Percentiles rank a stretch among this genome's conserved stretches.
These are phyloP conservation scores for Oceanodroma leucorhoa DNA, from an alignment of 2,797 vertebrate species.

Conservation along the genomic window DNA sequence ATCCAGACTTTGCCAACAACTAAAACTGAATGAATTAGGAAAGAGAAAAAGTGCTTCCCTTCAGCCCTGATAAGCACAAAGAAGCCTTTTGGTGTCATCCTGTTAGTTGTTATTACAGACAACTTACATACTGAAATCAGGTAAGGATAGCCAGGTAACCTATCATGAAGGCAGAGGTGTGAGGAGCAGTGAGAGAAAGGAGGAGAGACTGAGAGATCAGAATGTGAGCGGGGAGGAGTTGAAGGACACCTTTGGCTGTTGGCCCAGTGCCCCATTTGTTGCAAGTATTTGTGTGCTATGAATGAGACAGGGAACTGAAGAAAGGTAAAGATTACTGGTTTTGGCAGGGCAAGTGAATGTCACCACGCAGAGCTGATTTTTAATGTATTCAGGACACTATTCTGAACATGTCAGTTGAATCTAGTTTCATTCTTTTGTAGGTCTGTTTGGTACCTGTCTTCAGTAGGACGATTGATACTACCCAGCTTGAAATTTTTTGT, in stretches of 20 bases:
- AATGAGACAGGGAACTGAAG: not conserved
- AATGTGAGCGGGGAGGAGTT: not conserved
- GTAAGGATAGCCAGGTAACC: not conserved
- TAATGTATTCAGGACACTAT: not conserved
- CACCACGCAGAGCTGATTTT: accelerated
- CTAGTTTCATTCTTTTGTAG: not conserved
- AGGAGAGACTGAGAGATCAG: not conserved
- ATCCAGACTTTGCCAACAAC: not conserved
- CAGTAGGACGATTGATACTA: not conserved
- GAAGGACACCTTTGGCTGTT: not conserved
- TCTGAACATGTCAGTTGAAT: not conserved
- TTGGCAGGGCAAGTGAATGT: not conserved
- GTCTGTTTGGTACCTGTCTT: not conserved
- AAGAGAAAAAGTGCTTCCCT: not conserved
- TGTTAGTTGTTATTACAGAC: not conserved
- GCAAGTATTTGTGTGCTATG: not conserved
- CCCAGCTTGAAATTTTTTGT: not conserved
- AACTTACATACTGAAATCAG: not conserved
- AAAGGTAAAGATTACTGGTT: not conserved
- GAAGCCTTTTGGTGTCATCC: not conserved
- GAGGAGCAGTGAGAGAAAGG: not conserved
- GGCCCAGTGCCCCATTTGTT: not conserved
- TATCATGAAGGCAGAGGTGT: not conserved
- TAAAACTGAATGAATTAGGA: not conserved
- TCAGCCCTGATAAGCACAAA: not conserved